A percentile compares a stretch with the other conserved stretches of the same genome.
phyloP scores from a whole-genome alignment of 2,113 vertebrate species.

The Chloroceryle aenea region DNA sequence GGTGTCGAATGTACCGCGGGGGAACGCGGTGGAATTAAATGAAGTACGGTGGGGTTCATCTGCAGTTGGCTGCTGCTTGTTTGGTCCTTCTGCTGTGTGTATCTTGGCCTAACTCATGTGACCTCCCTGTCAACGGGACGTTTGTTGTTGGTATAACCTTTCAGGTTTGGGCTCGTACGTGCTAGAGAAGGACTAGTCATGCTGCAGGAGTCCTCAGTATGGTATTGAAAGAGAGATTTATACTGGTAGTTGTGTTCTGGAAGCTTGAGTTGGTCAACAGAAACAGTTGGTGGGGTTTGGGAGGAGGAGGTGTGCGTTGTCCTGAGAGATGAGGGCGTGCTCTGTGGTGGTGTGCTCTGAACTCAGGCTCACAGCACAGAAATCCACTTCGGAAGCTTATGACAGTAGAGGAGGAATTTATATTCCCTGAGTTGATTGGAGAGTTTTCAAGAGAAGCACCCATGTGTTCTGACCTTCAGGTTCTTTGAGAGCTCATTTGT shows the following conservation, averaged over 20 bases:
- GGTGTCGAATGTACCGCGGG: neutral
- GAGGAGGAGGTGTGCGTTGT: neutral
- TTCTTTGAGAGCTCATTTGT: neutral
- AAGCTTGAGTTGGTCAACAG: neutral
- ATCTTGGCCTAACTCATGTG: neutral
- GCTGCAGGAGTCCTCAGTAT: neutral
- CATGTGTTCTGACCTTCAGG: neutral
- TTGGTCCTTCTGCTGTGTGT: neutral
- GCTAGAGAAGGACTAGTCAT: neutral
- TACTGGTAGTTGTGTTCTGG: neutral
- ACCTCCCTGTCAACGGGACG: neutral
- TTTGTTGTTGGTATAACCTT: neutral
- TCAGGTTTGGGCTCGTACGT: neutral
- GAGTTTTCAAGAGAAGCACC: neutral
- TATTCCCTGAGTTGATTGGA: neutral
- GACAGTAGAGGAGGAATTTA: neutral
- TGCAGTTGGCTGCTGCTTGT: neutral
- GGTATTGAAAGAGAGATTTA: neutral
- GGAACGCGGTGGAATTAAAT: neutral
- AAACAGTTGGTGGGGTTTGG: fast-evolving
- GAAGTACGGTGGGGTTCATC: neutral
- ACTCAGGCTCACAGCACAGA: neutral
- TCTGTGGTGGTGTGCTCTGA: fast-evolving
- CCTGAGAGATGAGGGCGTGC: neutral
- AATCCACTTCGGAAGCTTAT: neutral